Evolutionary conservation across 1,140 invertebrate species (phyloP), one percentile per base, ranked within the genome.

Genomic region (Aphidius ervi): DNA sequence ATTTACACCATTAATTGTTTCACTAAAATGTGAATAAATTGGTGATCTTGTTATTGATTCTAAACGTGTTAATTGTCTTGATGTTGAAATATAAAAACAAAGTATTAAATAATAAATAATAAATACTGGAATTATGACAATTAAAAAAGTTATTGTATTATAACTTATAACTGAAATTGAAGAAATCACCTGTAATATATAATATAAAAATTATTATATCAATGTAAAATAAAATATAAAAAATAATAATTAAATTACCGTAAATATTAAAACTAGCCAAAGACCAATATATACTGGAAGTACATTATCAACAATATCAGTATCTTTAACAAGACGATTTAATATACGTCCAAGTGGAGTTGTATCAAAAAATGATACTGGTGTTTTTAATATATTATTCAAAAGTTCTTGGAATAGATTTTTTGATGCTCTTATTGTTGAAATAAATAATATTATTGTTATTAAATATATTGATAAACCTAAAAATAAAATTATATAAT

Each of bases 21-120:
- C 96, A 54, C 94, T 92, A 76, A 99, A 98, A 81, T 99, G 96
- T 5, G 95, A 96, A 79, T 97, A 99, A 70, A 99, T 97, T 0
- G 97, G 97, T 8, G 95, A 98, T 52, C 95, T 85, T 16, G 93
- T 95, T 0, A 97, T 89, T 0, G 96, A 98, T 77, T 99, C 96
- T 37, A 99, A 74, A 48, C 97, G 85, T 82, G 97, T 98, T 58
- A 99, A 75, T 74, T 99, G 97, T 37, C 97, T 80, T 3, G 95
- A 98, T 1, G 95, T 93, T 3, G 87, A 83, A 50, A 99, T 92
- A 77, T 98, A 99, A 81, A 98, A 95, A 65, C 93, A 87, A 85
- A 98, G 87, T 65, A 95, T 87, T 65, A 97, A 88, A 73, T 94
- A 94, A 81, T 98, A 98, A 46, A 97, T 64, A 9, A 94, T 63